A percentile compares a stretch with the other conserved stretches of the same genome.
phyloP scores from a whole-genome alignment of 2,888 invertebrate species.

The Allacma fusca region DNA sequence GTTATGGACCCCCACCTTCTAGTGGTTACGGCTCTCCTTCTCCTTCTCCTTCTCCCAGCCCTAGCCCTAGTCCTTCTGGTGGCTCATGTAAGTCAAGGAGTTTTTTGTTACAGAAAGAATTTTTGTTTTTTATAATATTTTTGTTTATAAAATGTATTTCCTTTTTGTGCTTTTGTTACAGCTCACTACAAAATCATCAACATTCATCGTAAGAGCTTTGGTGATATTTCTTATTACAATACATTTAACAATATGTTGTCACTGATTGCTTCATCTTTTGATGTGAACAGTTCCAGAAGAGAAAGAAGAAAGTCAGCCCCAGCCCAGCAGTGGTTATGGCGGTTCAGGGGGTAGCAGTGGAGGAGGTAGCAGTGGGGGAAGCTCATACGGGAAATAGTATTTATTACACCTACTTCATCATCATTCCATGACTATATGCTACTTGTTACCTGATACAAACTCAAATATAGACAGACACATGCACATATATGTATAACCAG shows the following conservation, averaged over 20 bases:
- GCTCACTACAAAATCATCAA: conserved; percentile 6
- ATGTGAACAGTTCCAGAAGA: background rate
- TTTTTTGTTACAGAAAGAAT: background rate
- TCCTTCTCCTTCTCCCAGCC: no score
- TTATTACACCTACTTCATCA: background rate
- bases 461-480: no score
- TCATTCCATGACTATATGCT: no score
- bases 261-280: background rate
- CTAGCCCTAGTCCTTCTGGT: background rate
- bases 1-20: background rate
- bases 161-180: background rate
- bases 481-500: no score
- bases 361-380: background rate
- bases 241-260: background rate
- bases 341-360: background rate
- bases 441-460: no score
- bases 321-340: background rate
- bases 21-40: background rate
- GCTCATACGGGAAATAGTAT: background rate
- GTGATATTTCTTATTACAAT: background rate
- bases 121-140: background rate
- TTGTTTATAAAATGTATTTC: background rate
- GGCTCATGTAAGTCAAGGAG: background rate
- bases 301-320: background rate
- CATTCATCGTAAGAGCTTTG: background rate